phyloP scores from a whole-genome alignment of 2,113 vertebrate species.

The Microcebus tavaratra region DNA sequence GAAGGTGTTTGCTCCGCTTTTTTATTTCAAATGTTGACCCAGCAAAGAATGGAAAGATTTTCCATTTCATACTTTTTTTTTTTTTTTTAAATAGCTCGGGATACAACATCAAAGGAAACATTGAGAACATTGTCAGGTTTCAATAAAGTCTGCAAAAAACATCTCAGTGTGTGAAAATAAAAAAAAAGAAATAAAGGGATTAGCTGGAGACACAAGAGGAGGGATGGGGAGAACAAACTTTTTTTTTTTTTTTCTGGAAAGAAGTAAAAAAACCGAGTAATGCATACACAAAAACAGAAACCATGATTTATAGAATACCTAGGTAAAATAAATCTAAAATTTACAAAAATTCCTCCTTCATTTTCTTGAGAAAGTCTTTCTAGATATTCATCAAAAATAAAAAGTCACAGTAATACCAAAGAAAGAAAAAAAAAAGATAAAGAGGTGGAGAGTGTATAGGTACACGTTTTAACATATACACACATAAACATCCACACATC shows the following conservation, averaged over 20 bases:
- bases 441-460: neutral
- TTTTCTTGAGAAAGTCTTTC: slow-evolving; percentile 7
- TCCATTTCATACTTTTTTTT: neutral
- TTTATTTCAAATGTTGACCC: neutral
- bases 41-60: neutral
- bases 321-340: neutral
- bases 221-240: neutral
- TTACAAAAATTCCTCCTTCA: neutral
- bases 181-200: neutral
- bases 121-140: neutral
- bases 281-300: neutral
- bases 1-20: neutral
- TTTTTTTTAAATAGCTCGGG: neutral
- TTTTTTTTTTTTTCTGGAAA: neutral
- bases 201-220: neutral
- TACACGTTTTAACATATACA: neutral
- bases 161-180: neutral
- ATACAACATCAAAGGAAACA: neutral
- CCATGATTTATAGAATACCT: neutral
- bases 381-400: neutral
- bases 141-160: neutral
- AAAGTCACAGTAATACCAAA: neutral
- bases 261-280: neutral
- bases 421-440: neutral
- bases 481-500: neutral